phyloP scores from a whole-genome alignment of 2,888 invertebrate genomes.

The Acleris cristana region DNA sequence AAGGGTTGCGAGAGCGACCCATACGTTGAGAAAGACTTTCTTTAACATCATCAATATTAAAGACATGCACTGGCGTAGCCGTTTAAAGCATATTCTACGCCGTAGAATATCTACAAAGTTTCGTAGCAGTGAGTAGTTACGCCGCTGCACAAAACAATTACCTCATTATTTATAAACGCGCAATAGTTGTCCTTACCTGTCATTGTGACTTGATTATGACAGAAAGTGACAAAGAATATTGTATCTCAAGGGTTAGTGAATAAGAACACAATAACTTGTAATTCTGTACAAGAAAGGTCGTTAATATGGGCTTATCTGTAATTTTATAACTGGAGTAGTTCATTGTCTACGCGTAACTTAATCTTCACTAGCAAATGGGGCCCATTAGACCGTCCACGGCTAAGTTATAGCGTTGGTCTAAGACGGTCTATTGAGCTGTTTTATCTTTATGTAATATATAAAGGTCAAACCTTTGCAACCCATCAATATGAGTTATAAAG shows the following conservation, averaged over 20 bases:
- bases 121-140: not conserved
- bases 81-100: not conserved
- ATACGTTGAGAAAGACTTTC: too few species aligned
- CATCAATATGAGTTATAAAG: too few species aligned
- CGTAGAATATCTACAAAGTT: constrained; percentile 16
- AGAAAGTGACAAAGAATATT: too few species aligned
- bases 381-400: constrained; percentile 19
- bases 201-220: too few species aligned
- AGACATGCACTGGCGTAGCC: too few species aligned
- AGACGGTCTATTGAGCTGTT: constrained; percentile 9
- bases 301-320: constrained; percentile 13
- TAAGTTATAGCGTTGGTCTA: constrained; percentile 6
- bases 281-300: constrained; percentile 2
- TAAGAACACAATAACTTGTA: constrained; percentile 12
- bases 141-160: not conserved
- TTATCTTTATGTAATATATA: not conserved
- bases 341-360: constrained; percentile 13
- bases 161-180: too few species aligned
- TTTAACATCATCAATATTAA: too few species aligned
- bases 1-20: too few species aligned
- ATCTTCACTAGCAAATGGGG: constrained; percentile 14
- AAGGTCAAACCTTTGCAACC: too few species aligned
- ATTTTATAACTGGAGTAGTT: constrained; percentile 12
- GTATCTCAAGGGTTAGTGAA: not conserved
- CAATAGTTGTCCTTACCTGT: too few species aligned